Evolutionary conservation across 2,797 vertebrate genomes (phyloP), one percentile per base, ranked within the genome.

Genomic region (Eospalax fontanierii): DNA sequence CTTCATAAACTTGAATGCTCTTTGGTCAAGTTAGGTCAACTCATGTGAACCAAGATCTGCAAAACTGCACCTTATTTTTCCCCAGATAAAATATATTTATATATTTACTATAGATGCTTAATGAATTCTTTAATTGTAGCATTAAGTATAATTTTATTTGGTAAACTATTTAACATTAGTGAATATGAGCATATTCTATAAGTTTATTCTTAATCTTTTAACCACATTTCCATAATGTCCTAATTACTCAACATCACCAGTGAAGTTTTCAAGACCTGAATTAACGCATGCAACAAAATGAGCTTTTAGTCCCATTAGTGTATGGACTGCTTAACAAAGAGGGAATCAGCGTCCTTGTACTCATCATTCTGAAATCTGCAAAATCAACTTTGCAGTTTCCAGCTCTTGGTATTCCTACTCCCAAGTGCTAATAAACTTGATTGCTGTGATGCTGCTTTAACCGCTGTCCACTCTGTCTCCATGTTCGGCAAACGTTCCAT

Each of bases 101-200:
- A 46, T 94, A 80, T 35, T 79, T 21, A 83, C 54, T 68, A 15
- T 9, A 89, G n/a, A 71, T 76, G 33, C 9, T 86, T 76, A 46
- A 59, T n/a, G 81, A 4, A 38, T 30, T 76, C 21, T 89, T 94
- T 57, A 28, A 92, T 88, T 73, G 81, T 61, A 83, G 15, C 22
- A 83, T 57, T 82, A 38, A 28, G 11, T 71, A 46, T 14, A 75
- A 26, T 82, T 93, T 82, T 73, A 68, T 66, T 78, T 91, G 94
- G 24, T 19, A 88, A 94, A 19, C 11, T 81, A 33, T 73, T 91
- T 66, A 85, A 86, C 22, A 43, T 66, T 63, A 18, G 19, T 71
- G n/a, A 59, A 43, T 65, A 73, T 38, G 24, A 81, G 18, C 3
- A 63, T 54, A 75, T 33, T 61, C 65, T n/a, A 90, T 54, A 79